Base-by-base conservation (phyloP, 2,888 invertebrate genomes). In the Hirtodrosophila trivittata region DNA sequence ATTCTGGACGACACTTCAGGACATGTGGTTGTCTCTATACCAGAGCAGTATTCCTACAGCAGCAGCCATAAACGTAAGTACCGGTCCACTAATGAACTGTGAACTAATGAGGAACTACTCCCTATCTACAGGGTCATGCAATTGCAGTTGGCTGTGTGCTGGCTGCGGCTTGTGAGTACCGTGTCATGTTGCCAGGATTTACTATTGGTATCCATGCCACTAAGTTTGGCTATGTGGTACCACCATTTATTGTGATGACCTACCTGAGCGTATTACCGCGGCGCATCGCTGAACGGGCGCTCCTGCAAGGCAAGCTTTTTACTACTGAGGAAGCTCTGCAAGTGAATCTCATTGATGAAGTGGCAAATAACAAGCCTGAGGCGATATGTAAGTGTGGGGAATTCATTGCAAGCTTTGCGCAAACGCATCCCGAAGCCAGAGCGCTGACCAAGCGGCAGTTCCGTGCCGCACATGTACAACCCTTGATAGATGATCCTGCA, bases 191-290 rank as follows among this genome's bases (percentile, higher is more conserved):
- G 7, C 95, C 95, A 0, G 94, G 95, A 72, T 95, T 92, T 78
- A 93, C 93, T 7, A 97, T 97, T 54, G 97, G 97, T 0, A 91
- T 97, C 0, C 97, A 97, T 88, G 97, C 97, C 92, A 96, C 97
- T 0, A 93, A 94, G 54, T 91, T 97, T 41, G 97, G 96, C 10
- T 94, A 96, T 60, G 92, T 94, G 0, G 95, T 96, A 0, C 96
- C 96, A 0, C 91, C 91, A 55, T 96, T 96, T 95, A 94, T 94
- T 86, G 92, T 93, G 89, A 91, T 92, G 28, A 91, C 93, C 0
- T 92, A 94, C 92, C 89, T 89, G 18, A 94, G 94, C 84, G 93
- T 93, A 0, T 92, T 95, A 30, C 93, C 96, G 0, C 90, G 91
- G 8, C 75, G 95, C 68, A 91, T 94, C 41, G 93, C 95, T 0